A percentile compares a stretch with the other conserved stretches of the same genome.
These are phyloP conservation scores for Rhimphoctona megacephalus DNA, from an alignment of 2,888 invertebrate genomes.

Conservation along the genomic window DNA sequence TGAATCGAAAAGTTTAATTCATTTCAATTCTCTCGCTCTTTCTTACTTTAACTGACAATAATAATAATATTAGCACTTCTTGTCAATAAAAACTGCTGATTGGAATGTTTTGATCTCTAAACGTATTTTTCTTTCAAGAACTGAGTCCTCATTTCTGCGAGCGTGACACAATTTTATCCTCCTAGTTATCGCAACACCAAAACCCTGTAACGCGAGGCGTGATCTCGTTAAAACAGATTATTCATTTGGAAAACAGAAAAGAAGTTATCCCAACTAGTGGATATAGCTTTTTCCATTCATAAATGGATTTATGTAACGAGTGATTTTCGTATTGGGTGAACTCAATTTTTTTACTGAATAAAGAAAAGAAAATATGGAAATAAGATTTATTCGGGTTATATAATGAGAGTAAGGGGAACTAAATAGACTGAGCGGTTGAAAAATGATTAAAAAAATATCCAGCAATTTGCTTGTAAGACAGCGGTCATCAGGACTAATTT, in stretches of 20 bases:
- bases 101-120: slow-evolving; percentile 22
- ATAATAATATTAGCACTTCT: slow-evolving; percentile 11
- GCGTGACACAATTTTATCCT: slow-evolving; percentile 41
- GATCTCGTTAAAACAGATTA: slow-evolving; percentile 23
- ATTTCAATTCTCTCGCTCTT: not conserved
- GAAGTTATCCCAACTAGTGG: slow-evolving; percentile 7
- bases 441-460: not conserved
- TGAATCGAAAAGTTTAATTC: slow-evolving; percentile 5
- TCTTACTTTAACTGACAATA: not conserved
- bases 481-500: not conserved
- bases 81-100: slow-evolving; percentile 38
- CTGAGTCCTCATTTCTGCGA: slow-evolving; percentile 27
- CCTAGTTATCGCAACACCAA: slow-evolving; percentile 39
- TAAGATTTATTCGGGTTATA: not conserved
- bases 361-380: not conserved
- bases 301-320: slow-evolving; percentile 17
- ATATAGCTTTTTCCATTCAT: slow-evolving; percentile 2
- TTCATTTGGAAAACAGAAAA: slow-evolving; percentile 13
- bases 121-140: slow-evolving; percentile 16
- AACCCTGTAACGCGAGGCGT: slow-evolving; percentile 14
- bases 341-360: not conserved
- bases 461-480: not conserved
- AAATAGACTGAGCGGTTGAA: not conserved
- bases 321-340: not conserved
- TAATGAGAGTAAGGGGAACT: not conserved